phyloP scores from a whole-genome alignment of 2,113 vertebrate genomes.

The Redunca redunca region DNA sequence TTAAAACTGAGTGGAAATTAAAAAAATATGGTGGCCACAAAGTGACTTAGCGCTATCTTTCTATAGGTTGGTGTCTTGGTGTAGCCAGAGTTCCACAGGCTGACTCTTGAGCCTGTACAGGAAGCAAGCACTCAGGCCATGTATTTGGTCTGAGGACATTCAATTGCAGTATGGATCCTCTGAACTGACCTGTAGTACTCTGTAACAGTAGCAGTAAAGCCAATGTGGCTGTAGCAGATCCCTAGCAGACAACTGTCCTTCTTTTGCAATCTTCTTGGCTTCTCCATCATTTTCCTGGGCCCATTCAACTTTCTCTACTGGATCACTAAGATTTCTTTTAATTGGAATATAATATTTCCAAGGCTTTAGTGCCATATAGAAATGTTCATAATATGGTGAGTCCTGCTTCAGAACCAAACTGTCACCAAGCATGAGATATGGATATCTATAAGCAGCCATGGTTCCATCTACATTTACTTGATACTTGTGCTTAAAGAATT shows the following conservation, averaged over 20 bases:
- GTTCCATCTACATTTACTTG: constrained; percentile 94
- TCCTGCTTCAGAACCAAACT: constrained; percentile 95
- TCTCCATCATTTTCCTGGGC: constrained; percentile 90
- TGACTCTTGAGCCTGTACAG: not conserved
- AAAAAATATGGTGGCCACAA: not conserved
- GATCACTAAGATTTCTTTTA: constrained; percentile 87
- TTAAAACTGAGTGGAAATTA: not conserved
- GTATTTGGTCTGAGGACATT: not conserved
- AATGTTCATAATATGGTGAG: constrained; percentile 92
- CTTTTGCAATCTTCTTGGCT: constrained; percentile 83
- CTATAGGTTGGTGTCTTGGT: not conserved
- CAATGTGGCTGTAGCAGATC: constrained; percentile 89
- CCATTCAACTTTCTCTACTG: constrained; percentile 90
- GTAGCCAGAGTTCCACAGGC: not conserved
- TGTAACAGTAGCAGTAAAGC: constrained; percentile 93
- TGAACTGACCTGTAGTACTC: constrained; percentile 81
- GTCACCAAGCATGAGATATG: constrained; percentile 92
- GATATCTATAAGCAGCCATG: constrained; percentile 92
- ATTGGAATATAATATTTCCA: constrained; percentile 89
- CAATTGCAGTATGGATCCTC: fast-evolving
- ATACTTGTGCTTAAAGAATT: constrained; percentile 98
- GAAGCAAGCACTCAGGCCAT: not conserved
- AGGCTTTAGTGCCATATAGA: constrained; percentile 85
- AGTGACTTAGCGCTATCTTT: not conserved
- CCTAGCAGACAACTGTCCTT: constrained; percentile 83